Conservation (phyloP, 2,797 vertebrate genomes). For the Siniperca scherzeri region DNA sequence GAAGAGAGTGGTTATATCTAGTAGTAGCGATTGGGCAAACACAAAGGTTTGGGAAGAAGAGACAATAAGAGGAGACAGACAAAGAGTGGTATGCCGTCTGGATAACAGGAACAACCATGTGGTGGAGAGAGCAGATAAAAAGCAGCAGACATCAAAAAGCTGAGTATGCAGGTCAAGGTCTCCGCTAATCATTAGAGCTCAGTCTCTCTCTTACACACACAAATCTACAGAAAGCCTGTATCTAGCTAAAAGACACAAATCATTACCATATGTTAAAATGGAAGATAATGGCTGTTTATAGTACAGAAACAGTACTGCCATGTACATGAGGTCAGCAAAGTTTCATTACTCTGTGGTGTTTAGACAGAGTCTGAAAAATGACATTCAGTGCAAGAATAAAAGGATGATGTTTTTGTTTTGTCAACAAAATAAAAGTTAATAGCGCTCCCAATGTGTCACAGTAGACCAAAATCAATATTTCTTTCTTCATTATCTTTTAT, state of each 20-base stretch:
- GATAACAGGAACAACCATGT: constrained; percentile 24
- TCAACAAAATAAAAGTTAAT: background rate
- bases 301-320: background rate
- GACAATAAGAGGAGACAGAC: constrained; percentile 16
- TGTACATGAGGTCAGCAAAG: constrained; percentile 2
- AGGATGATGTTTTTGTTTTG: background rate
- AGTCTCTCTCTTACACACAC: constrained; percentile 24
- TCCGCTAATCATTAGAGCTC: constrained; percentile 48
- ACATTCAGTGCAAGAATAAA: background rate
- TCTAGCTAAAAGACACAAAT: constrained; percentile 18
- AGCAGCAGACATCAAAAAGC: constrained; percentile 51
- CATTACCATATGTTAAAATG: constrained; percentile 10
- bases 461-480: constrained; percentile 16
- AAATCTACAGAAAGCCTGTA: constrained; percentile 32
- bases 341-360: background rate
- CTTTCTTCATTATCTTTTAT: background rate
- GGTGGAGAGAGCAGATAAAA: constrained; percentile 37
- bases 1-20: constrained; percentile 17
- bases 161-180: constrained; percentile 53
- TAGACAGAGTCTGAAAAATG: background rate
- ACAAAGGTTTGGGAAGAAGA: constrained; percentile 15
- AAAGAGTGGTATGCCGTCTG: background rate
- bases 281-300: constrained; percentile 3
- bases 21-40: constrained; percentile 5
- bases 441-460: background rate